Conservation (phyloP, 2,797 vertebrate species). For the Hoplostethus mediterraneus region DNA sequence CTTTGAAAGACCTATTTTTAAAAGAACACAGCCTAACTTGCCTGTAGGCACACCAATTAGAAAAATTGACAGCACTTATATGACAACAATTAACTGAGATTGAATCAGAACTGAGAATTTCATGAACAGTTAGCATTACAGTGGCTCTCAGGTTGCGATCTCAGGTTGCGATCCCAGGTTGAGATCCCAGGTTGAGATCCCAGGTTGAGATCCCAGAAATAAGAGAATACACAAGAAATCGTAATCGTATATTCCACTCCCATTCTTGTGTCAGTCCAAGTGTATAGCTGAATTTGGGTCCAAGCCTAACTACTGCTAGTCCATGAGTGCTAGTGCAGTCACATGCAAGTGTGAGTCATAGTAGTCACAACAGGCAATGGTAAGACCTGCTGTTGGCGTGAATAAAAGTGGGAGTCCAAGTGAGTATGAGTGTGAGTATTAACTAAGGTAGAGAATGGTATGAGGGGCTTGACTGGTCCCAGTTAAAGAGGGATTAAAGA, state of each 20-base stretch:
- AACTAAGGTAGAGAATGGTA: not conserved
- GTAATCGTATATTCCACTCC: too few species aligned
- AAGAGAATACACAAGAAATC: too few species aligned
- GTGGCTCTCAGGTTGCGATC: too few species aligned
- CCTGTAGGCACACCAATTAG: not conserved
- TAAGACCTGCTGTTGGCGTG: slow-evolving; percentile 38
- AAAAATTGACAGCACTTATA: too few species aligned
- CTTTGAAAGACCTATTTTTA: not conserved
- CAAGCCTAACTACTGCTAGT: not conserved
- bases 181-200: too few species aligned
- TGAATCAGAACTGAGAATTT: not conserved
- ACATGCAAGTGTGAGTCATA: slow-evolving; percentile 36
- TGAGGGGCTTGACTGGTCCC: slow-evolving; percentile 8
- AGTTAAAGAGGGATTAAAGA: not conserved
- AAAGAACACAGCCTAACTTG: not conserved
- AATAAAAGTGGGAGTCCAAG: slow-evolving; percentile 33
- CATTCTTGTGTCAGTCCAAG: slow-evolving; percentile 2
- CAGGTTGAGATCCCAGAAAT: too few species aligned
- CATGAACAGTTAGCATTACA: too few species aligned
- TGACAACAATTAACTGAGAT: too few species aligned
- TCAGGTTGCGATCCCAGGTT: too few species aligned
- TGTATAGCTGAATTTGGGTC: slow-evolving; percentile 6
- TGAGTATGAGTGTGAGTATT: not conserved
- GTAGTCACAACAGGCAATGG: slow-evolving; percentile 3
- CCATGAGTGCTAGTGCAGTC: not conserved